phyloP scores from a whole-genome alignment of 2,888 invertebrate species.

The Drosophila kuntzei region DNA sequence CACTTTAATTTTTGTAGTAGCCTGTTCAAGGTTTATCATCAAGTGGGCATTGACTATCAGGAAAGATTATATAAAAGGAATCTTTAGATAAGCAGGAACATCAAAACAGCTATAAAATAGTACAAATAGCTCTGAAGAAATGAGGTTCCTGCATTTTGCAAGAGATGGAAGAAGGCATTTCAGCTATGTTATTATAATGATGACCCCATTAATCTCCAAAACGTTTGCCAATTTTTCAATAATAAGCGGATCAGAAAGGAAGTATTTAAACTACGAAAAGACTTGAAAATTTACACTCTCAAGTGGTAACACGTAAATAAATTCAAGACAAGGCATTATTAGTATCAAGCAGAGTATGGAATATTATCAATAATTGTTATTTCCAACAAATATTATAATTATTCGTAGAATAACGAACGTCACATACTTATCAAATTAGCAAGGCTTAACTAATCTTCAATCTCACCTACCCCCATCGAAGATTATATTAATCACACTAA shows the following conservation, averaged over 20 bases:
- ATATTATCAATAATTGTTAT: neutral
- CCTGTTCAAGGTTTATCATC: constrained; percentile 22
- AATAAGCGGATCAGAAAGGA: neutral
- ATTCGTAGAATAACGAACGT: constrained; percentile 11
- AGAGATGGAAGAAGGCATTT: neutral
- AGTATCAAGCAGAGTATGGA: neutral
- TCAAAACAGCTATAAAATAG: neutral
- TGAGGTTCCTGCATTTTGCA: neutral
- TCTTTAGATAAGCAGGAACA: constrained; percentile 24
- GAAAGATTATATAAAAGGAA: constrained; percentile 6
- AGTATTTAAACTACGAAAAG: neutral
- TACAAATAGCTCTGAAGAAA: neutral
- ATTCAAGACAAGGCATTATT: too few species aligned
- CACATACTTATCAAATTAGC: constrained; percentile 17
- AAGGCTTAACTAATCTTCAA: constrained; percentile 10
- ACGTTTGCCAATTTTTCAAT: neutral
- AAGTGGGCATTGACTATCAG: constrained; percentile 28
- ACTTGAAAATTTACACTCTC: neutral
- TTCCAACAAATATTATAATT: neutral
- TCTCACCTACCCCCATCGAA: neutral
- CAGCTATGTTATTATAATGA: neutral
- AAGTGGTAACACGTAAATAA: neutral
- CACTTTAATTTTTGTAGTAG: constrained; percentile 12
- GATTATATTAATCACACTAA: constrained; percentile 13
- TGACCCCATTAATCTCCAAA: neutral